Conservation (phyloP, 2,113 vertebrate genomes). For the Prinia subflava region DNA sequence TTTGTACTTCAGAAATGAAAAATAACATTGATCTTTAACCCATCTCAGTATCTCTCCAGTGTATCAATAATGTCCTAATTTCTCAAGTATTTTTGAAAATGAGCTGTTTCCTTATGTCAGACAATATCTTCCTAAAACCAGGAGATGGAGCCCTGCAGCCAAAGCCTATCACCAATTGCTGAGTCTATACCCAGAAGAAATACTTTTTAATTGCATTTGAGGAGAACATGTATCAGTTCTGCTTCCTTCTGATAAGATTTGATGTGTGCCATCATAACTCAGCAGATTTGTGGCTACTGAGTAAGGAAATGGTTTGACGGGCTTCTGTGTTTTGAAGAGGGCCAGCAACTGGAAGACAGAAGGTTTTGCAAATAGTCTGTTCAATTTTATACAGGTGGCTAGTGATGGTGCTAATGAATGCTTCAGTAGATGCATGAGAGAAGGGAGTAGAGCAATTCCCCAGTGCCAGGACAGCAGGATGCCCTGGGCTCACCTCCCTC, state of each 20-base stretch:
- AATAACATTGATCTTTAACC: neutral
- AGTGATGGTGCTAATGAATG: neutral
- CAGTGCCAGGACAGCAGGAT: neutral
- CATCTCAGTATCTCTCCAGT: neutral
- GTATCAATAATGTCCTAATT: neutral
- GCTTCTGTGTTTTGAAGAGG: neutral
- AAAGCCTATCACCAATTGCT: neutral
- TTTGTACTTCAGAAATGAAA: neutral
- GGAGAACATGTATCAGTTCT: neutral
- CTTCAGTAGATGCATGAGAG: accelerated
- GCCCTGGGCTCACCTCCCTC: accelerated
- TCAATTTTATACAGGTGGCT: neutral
- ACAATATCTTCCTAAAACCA: neutral
- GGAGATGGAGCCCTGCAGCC: conserved; percentile 50
- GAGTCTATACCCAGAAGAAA: neutral
- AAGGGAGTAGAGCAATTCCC: neutral
- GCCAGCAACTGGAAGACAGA: neutral
- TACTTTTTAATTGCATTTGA: neutral
- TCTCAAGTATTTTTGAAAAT: neutral
- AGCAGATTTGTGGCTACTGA: neutral
- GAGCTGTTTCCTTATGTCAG: neutral
- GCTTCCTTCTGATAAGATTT: neutral
- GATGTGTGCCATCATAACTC: accelerated
- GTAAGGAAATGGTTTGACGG: neutral
- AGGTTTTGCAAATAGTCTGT: neutral